Base-by-base conservation (phyloP, 2,888 invertebrate genomes). In the Rhabditoides inermis region DNA sequence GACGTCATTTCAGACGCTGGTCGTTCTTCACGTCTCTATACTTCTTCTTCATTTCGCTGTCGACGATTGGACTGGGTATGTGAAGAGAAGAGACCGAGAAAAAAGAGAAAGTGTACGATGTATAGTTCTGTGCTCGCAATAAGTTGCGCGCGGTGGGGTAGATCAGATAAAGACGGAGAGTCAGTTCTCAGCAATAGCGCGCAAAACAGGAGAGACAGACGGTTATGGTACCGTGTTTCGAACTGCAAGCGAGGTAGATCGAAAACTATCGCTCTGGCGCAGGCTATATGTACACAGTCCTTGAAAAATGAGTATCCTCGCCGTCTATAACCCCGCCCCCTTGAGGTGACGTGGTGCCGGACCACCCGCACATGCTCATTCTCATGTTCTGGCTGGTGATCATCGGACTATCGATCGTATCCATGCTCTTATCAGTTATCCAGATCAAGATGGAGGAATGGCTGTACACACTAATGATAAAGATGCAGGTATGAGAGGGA, bases 361-460 rank as follows among this genome's bases (percentile, higher is more conserved):
- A 83, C 77, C 87, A 89, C 79, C 90, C 90, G 0, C 84, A 85
- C 77, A 85, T 84, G 71, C 88, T 94, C 85, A 86, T 94, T 82
- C 84, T 86, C 51, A 88, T 90, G 35, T 90, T 91, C 70, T 83
- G 91, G 44, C 92, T 95, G 76, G 81, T 95, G 51, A 86, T 94
- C 23, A 88, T 95, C 70, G 95, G 95, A 6, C 81, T 95, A 55
- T 89, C 94, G 0, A 81, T 95, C 22, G 92, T 92, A 47, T 90
- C 92, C 64, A 92, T 94, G 91, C 89, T 90, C 78, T 88, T 95
- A 70, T 92, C 91, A 75, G 90, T 94, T 23, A 89, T 92, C 0
- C 90, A 73, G 53, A 73, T 73, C 52, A 73, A 72, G 48, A 71
- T 75, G 61, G 75, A 75, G 55, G 73, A 75, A 47, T 75, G 69